Evolutionary conservation across 2,888 invertebrate genomes (phyloP).

Genomic region (Rhagonycha lutea): DNA sequence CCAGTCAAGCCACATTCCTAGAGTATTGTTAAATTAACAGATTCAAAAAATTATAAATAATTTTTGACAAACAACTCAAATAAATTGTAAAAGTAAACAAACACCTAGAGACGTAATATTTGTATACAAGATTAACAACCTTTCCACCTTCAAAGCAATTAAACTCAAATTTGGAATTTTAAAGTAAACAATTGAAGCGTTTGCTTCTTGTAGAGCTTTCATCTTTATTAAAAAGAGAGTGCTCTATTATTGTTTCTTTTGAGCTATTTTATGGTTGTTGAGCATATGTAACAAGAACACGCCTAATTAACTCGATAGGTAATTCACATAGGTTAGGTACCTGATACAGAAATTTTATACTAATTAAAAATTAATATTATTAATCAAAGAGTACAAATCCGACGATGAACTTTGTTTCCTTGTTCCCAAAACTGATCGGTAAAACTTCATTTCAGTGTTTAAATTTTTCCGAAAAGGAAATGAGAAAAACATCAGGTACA

Average conservation of each 20-base stretch:
- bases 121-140: neutral
- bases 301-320: constrained; percentile 6
- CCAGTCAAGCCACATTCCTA: no score
- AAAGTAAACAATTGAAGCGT: neutral
- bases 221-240: neutral
- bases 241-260: neutral
- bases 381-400: neutral
- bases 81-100: neutral
- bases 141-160: neutral
- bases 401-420: neutral
- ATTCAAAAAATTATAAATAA: no score
- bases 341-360: neutral
- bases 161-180: neutral
- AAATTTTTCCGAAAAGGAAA: neutral
- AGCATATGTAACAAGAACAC: constrained; percentile 7
- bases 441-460: neutral
- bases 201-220: constrained; percentile 2
- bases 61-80: neutral
- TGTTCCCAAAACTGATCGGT: neutral
- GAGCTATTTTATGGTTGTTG: constrained; percentile 13
- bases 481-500: neutral
- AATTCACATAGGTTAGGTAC: neutral
- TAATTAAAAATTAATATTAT: neutral
- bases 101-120: neutral
- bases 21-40: no score